These are phyloP conservation scores for Pristis pectinata DNA, from an alignment of 2,797 vertebrate species.

Conservation along the genomic window DNA sequence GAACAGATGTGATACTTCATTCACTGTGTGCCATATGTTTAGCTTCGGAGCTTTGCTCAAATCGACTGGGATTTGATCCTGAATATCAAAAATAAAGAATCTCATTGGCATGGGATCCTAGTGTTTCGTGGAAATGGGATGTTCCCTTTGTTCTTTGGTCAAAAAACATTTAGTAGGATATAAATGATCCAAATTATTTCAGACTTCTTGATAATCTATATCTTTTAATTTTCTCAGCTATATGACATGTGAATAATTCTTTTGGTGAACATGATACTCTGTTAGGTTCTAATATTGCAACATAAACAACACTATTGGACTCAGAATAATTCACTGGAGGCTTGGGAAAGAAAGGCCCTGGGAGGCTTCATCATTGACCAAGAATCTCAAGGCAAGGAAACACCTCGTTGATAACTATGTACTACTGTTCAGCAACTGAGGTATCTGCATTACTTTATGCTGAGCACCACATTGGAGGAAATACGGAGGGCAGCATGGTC, in stretches of 20 bases:
- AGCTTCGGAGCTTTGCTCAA: neutral
- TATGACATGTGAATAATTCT: neutral
- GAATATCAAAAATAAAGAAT: neutral
- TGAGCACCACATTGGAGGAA: too few relatives aligned
- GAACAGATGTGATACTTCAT: neutral
- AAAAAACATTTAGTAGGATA: neutral
- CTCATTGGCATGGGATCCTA: neutral
- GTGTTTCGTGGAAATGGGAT: neutral
- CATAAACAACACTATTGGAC: neutral
- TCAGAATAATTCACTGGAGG: neutral
- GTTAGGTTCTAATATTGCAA: neutral
- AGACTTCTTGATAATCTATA: neutral
- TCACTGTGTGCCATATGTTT: neutral
- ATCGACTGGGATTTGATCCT: conserved; percentile 12
- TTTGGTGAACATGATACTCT: neutral
- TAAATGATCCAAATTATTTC: neutral
- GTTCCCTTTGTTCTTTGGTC: neutral
- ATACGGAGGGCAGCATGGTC: too few relatives aligned
- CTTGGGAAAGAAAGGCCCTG: neutral
- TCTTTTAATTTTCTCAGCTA: neutral
- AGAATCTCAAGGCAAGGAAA: too few relatives aligned
- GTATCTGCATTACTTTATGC: too few relatives aligned
- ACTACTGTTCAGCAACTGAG: too few relatives aligned
- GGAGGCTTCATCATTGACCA: too few relatives aligned
- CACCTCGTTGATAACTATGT: too few relatives aligned